phyloP scores from a whole-genome alignment of 2,797 vertebrate genomes.

The Decapterus maruadsi region DNA sequence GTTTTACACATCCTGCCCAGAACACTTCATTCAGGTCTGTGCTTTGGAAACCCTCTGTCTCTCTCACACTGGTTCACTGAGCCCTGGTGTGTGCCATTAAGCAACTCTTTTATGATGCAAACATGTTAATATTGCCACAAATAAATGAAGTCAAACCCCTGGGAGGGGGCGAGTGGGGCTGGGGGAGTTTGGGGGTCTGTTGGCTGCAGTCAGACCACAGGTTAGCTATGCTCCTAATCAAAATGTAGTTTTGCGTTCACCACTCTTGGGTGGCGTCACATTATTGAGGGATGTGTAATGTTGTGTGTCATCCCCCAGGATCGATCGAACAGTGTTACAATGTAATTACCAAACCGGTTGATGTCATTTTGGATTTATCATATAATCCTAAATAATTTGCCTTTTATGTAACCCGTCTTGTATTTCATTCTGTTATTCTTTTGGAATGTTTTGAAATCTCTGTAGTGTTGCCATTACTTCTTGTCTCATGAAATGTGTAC shows the following conservation, averaged over 20 bases:
- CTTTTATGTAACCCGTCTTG: constrained; percentile 20
- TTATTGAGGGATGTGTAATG: constrained; percentile 70
- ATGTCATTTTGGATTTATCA: constrained; percentile 58
- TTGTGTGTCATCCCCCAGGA: constrained; percentile 58
- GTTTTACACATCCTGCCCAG: constrained; percentile 44
- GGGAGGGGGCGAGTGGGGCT: not conserved
- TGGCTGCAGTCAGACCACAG: constrained; percentile 65
- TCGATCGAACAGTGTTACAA: constrained; percentile 30
- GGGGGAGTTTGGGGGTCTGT: not conserved
- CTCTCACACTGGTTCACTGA: constrained; percentile 25
- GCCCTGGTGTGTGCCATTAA: constrained; percentile 31
- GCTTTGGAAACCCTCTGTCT: constrained; percentile 20
- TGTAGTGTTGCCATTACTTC: not conserved
- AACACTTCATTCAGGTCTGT: constrained; percentile 35
- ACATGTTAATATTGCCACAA: constrained; percentile 52
- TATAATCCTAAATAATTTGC: constrained; percentile 29
- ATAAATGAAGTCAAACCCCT: constrained; percentile 51
- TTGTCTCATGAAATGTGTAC: not conserved
- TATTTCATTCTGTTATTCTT: constrained; percentile 26
- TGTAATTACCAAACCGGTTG: constrained; percentile 59
- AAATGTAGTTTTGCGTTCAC: constrained; percentile 59
- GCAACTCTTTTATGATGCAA: constrained; percentile 50
- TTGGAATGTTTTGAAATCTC: constrained; percentile 2
- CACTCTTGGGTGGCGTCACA: constrained; percentile 66
- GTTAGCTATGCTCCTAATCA: constrained; percentile 53